Evolutionary conservation across 2,888 invertebrate genomes (phyloP), one percentile per base, ranked within the genome.

Genomic region (Brachypalpus laphriformis): DNA sequence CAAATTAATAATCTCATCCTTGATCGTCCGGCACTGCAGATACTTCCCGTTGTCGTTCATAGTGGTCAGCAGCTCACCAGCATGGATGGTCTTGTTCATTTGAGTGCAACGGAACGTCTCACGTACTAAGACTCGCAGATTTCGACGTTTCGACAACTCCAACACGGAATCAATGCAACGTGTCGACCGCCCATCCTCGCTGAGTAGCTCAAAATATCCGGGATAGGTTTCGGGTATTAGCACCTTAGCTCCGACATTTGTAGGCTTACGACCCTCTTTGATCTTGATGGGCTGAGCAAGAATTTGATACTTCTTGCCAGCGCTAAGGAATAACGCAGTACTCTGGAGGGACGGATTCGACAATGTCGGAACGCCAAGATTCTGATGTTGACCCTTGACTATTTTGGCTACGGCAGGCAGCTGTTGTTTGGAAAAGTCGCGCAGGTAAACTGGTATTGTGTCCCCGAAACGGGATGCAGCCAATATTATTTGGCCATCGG

Each of bases 151-250:
- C 16, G 97, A 95, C 87, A 98, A 92, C 92, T 98, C 98, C 83
- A 94, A 93, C 1, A 98, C 98, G 86, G 96, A 96, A 91, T 97
- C 97, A 89, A 98, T 96, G 89, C 98, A 97, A 86, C 97, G 94
- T 7, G 98, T 97, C 22, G 98, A 96, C 88, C 97, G 93, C 0
- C 98, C 98, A 92, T 98, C 98, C 92, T 98, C 98, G 90, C 98
- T 98, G 34, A 98, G 93, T 63, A 98, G 94, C 92, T 98, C 98
- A 91, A 98, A 98, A 92, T 96, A 98, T 7, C 98, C 98, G 87
- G 96, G 94, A 91, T 98, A 98, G 0, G 96, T 95, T 89, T 98
- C 96, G 5, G 98, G 98, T 82, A 98, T 97, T 65, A 97, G 96
- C 87, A 98, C 94, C 90, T 97, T 94, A 6, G 96, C 96, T 54